phyloP scores from a whole-genome alignment of 2,797 vertebrate species.

The Dryobates pubescens region DNA sequence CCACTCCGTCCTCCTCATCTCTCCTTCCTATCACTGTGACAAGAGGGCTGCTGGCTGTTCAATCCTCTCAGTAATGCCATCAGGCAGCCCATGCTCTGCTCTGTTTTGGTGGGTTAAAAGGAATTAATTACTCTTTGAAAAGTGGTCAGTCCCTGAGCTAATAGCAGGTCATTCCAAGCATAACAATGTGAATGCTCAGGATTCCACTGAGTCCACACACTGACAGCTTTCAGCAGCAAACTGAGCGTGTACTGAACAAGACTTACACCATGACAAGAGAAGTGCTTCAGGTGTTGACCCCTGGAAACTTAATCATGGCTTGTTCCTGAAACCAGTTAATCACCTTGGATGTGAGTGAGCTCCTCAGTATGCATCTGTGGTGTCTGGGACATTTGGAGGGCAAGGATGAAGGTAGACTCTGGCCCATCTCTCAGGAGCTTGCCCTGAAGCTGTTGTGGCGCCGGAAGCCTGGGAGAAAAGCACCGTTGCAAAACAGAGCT shows the following conservation, averaged over 20 bases:
- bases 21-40: neutral
- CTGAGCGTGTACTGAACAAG: neutral
- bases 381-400: neutral
- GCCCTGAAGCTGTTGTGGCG: neutral
- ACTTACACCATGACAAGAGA: accelerated
- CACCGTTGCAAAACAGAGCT: neutral
- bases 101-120: neutral
- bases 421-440: neutral
- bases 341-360: accelerated
- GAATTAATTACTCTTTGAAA: neutral
- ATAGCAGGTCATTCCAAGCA: neutral
- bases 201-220: neutral
- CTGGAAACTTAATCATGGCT: accelerated
- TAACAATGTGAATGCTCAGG: neutral
- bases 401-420: neutral
- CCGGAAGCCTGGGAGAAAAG: neutral
- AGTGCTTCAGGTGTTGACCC: neutral
- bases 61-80: neutral
- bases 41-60: neutral
- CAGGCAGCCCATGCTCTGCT: neutral
- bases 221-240: neutral
- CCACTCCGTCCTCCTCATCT: neutral
- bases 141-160: neutral
- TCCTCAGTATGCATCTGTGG: neutral
- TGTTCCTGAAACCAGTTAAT: neutral